These are phyloP conservation scores for Xenus cinereus DNA, from an alignment of 2,113 vertebrate genomes.

Conservation along the genomic window DNA sequence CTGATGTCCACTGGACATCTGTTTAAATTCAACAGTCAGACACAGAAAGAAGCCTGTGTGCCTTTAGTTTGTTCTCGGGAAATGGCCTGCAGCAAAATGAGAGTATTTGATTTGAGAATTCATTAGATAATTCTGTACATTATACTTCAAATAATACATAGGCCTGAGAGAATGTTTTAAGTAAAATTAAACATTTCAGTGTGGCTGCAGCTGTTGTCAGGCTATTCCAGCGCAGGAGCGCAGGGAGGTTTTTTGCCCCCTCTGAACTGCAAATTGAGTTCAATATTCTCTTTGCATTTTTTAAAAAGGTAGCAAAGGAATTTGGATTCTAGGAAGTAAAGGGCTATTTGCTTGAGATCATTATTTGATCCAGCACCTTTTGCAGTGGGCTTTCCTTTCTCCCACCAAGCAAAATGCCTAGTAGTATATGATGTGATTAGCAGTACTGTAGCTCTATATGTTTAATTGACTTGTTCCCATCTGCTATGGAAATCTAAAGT, in stretches of 20 bases:
- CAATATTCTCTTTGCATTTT: neutral
- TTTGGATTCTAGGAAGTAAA: neutral
- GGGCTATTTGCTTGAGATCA: neutral
- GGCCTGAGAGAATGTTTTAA: constrained; percentile 44
- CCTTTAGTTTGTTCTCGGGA: constrained; percentile 33
- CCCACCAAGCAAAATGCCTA: neutral
- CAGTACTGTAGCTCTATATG: neutral
- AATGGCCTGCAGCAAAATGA: constrained; percentile 57
- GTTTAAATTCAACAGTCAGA: constrained; percentile 8
- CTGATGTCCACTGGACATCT: constrained; percentile 1
- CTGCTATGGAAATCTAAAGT: constrained; percentile 33
- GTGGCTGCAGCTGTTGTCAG: constrained; percentile 10
- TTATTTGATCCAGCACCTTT: neutral
- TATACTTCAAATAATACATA: constrained; percentile 44
- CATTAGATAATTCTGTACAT: constrained; percentile 56
- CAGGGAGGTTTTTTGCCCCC: neutral
- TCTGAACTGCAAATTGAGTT: constrained; percentile 24
- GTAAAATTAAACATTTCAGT: constrained; percentile 30
- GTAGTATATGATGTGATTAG: accelerated
- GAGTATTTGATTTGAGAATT: constrained; percentile 65
- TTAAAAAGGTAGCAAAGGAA: neutral
- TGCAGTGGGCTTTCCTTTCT: neutral
- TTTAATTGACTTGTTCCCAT: constrained; percentile 20
- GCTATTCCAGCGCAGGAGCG: neutral
- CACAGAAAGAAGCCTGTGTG: neutral